Percentiles rank a stretch among this genome's conserved stretches.
Conservation (phyloP, 1,140 invertebrate genomes). For the Orchestia grillus region DNA sequence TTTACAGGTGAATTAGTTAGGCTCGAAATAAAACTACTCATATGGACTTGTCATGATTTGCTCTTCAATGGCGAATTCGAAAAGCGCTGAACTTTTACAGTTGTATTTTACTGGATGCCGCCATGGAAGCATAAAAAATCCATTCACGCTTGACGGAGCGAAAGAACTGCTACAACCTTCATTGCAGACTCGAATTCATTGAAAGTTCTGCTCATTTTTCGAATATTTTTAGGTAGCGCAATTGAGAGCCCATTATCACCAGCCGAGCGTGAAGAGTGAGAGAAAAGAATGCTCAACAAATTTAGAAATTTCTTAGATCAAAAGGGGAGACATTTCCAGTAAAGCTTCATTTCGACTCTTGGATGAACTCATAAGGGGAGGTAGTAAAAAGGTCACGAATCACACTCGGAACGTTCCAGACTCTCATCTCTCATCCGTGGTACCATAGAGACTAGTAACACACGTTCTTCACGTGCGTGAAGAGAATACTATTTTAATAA, state of each 20-base stretch:
- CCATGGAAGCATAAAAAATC: constrained; percentile 1
- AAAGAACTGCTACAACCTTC: neutral
- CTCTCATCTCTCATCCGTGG: too few species aligned
- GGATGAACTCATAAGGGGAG: neutral
- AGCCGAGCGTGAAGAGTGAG: neutral
- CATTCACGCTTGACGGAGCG: neutral
- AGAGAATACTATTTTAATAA: too few species aligned
- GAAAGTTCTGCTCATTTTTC: neutral
- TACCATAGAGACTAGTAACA: too few species aligned
- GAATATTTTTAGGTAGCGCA: neutral
- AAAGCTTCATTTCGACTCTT: neutral
- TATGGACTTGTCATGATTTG: too few species aligned
- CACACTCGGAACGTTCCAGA: too few species aligned
- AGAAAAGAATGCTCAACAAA: neutral
- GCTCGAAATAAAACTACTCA: too few species aligned
- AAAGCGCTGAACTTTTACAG: neutral
- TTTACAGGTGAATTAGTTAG: too few species aligned
- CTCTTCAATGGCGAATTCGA: neutral
- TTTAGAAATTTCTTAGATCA: neutral
- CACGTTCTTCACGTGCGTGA: too few species aligned
- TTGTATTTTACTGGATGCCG: neutral
- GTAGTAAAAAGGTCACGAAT: neutral
- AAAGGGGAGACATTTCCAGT: neutral
- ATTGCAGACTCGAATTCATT: neutral
- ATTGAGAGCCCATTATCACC: neutral